These are phyloP conservation scores for Saccostrea echinata DNA, from an alignment of 1,140 invertebrate species.

Conservation along the genomic window DNA sequence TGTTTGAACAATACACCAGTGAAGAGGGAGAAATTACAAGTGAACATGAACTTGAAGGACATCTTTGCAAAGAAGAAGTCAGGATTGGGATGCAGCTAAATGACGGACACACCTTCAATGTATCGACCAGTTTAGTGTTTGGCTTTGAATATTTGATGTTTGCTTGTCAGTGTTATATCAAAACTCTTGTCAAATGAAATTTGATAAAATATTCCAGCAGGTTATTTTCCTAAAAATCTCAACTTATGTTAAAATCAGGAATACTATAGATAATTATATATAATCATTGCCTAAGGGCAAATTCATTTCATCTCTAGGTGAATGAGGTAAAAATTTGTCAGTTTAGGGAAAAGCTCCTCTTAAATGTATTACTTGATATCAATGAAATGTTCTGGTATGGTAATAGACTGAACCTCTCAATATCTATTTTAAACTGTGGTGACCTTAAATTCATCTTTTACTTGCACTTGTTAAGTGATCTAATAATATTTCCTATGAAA, in stretches of 20 bases:
- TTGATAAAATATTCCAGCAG: neutral
- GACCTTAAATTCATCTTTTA: constrained; percentile 7
- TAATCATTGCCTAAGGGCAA: neutral
- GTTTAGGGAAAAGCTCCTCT: no score
- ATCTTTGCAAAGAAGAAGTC: constrained; percentile 85
- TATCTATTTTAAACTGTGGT: neutral
- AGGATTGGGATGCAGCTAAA: constrained; percentile 58
- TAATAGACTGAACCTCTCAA: neutral
- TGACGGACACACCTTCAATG: neutral
- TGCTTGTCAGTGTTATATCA: neutral
- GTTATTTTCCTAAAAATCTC: neutral
- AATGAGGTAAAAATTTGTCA: no score
- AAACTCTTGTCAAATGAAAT: constrained; percentile 11
- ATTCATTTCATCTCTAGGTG: no score
- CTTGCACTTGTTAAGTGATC: constrained; percentile 19
- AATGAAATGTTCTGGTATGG: no score
- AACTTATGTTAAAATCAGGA: neutral
- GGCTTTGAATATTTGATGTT: constrained; percentile 3
- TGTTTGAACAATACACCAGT: constrained; percentile 86
- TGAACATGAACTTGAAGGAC: constrained; percentile 88
- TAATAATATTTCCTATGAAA: constrained; percentile 11
- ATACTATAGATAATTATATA: neutral
- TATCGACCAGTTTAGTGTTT: neutral
- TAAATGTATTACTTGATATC: no score
- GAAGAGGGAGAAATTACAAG: constrained; percentile 84